Evolutionary conservation across 2,888 invertebrate species (phyloP).

Genomic region (Cantharis rufa): DNA sequence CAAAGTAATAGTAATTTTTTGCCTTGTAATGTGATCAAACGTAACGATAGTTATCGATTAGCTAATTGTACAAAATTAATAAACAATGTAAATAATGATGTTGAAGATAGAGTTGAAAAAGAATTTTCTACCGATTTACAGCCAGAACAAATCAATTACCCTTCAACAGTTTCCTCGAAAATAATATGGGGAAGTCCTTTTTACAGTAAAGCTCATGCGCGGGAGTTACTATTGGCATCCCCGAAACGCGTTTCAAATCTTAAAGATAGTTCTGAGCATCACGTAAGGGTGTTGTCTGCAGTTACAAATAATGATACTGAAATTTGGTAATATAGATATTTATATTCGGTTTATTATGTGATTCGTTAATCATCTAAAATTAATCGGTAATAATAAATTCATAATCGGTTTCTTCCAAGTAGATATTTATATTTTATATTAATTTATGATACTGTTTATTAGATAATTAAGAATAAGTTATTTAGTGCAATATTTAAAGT

Average conservation of each 20-base stretch:
- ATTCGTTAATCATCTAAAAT: neutral
- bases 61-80: slow-evolving; percentile 73
- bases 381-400: slow-evolving; percentile 37
- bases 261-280: slow-evolving; percentile 64
- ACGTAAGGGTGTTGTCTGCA: slow-evolving; percentile 68
- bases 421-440: neutral
- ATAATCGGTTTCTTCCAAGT: slow-evolving; percentile 41
- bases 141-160: slow-evolving; percentile 73
- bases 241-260: slow-evolving; percentile 68
- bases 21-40: slow-evolving; percentile 63
- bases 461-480: neutral
- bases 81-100: slow-evolving; percentile 52
- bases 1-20: slow-evolving; percentile 50
- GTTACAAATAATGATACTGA: slow-evolving; percentile 67
- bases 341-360: slow-evolving; percentile 8
- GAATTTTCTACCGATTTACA: slow-evolving; percentile 67
- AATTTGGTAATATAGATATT: slow-evolving; percentile 68
- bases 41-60: slow-evolving; percentile 83
- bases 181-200: slow-evolving; percentile 51
- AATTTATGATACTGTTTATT: neutral
- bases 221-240: slow-evolving; percentile 57
- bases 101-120: slow-evolving; percentile 62
- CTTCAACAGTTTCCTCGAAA: slow-evolving; percentile 67
- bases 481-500: slow-evolving; percentile 31
- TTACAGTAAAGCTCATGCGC: slow-evolving; percentile 52